Evolutionary conservation across 2,797 vertebrate species (phyloP).

Genomic region (Ara ararauna): DNA sequence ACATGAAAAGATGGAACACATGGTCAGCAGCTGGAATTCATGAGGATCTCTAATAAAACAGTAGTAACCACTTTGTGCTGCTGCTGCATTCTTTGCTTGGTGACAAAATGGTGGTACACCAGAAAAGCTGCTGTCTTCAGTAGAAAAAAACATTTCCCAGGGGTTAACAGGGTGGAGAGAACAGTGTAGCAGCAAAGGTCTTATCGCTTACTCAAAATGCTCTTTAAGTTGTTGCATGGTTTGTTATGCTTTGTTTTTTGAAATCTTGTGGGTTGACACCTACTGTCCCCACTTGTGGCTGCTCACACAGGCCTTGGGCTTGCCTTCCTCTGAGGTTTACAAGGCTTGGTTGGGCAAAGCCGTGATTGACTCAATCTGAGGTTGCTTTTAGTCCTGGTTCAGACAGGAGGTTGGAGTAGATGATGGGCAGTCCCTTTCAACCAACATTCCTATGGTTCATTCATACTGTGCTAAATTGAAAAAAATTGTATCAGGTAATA

Average conservation of each 20-base stretch:
- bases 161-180: background rate
- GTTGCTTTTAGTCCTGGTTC: background rate
- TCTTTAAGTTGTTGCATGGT: background rate
- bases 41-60: slow-evolving; percentile 31
- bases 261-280: background rate
- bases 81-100: slow-evolving; percentile 4
- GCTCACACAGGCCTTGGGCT: background rate
- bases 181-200: background rate
- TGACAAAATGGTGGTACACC: slow-evolving; percentile 49
- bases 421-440: background rate
- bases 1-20: slow-evolving; percentile 14
- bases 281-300: background rate
- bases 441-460: background rate
- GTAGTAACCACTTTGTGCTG: slow-evolving; percentile 33
- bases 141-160: slow-evolving; percentile 13
- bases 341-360: background rate
- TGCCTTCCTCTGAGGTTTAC: background rate
- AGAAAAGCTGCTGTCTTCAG: slow-evolving; percentile 9
- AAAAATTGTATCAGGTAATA: background rate
- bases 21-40: slow-evolving; percentile 15
- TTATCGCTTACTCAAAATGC: slow-evolving; percentile 22
- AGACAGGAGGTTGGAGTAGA: background rate
- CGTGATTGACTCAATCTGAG: background rate
- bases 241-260: background rate
- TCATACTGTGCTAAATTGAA: background rate